Evolutionary conservation across 2,888 invertebrate genomes (phyloP).

Genomic region (Endomychus coccineus): DNA sequence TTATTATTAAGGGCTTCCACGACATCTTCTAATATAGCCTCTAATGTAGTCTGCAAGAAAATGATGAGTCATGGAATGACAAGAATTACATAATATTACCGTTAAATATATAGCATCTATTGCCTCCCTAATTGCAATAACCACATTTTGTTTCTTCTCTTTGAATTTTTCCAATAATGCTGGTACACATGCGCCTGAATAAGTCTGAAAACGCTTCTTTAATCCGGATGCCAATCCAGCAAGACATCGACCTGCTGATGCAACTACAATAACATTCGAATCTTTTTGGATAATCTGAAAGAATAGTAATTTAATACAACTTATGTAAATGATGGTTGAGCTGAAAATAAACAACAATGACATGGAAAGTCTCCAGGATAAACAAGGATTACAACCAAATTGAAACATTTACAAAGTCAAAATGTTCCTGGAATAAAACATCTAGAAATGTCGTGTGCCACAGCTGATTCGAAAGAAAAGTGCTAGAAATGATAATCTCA

Average conservation of each 20-base stretch:
- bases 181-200: slow-evolving; percentile 69
- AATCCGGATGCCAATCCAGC: slow-evolving; percentile 77
- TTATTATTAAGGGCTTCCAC: slow-evolving; percentile 82
- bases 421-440: no score
- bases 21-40: slow-evolving; percentile 78
- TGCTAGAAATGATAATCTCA: no score
- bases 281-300: slow-evolving; percentile 84
- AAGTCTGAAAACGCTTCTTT: slow-evolving; percentile 78
- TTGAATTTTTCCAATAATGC: slow-evolving; percentile 91
- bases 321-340: neutral
- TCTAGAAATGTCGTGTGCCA: no score
- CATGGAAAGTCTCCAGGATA: no score
- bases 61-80: no score
- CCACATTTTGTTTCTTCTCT: slow-evolving; percentile 91
- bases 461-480: no score
- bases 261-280: slow-evolving; percentile 88
- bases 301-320: slow-evolving; percentile 7
- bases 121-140: slow-evolving; percentile 77
- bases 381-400: no score
- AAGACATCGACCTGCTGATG: slow-evolving; percentile 76
- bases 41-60: slow-evolving; percentile 63
- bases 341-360: no score
- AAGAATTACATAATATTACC: slow-evolving; percentile 43
- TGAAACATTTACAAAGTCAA: no score
- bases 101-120: slow-evolving; percentile 80